These are phyloP conservation scores for Dynastes tityus DNA, from an alignment of 2,888 invertebrate species.

Conservation along the genomic window DNA sequence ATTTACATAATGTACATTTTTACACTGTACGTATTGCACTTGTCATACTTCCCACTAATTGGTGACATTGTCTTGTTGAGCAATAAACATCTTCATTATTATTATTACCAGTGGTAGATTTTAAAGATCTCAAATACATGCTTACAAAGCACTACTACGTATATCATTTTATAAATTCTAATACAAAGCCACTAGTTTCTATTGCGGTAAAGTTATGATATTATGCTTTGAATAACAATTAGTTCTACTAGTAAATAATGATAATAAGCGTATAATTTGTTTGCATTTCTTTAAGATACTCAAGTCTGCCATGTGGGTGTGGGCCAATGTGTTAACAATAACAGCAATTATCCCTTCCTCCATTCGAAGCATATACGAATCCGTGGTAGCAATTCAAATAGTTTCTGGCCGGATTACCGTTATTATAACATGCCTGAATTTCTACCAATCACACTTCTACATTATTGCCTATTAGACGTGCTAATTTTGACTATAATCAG, in stretches of 20 bases:
- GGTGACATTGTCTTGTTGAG: too few species aligned
- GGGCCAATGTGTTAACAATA: constrained; percentile 28
- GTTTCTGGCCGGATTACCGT: background rate
- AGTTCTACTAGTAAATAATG: background rate
- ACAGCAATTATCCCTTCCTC: constrained; percentile 14
- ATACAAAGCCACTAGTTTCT: background rate
- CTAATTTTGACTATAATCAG: background rate
- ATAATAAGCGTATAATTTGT: background rate
- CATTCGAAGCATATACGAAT: constrained; percentile 5
- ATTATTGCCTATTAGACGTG: background rate
- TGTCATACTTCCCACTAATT: too few species aligned
- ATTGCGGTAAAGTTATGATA: background rate
- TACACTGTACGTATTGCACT: too few species aligned
- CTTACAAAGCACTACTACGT: too few species aligned
- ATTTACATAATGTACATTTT: too few species aligned
- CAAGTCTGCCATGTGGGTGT: constrained; percentile 5
- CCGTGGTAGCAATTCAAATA: background rate
- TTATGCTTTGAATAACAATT: background rate
- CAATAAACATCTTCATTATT: too few species aligned
- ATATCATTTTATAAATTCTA: too few species aligned
- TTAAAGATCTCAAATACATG: too few species aligned
- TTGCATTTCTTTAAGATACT: background rate
- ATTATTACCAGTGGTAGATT: too few species aligned
- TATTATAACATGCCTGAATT: background rate
- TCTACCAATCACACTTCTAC: background rate